phyloP scores from a whole-genome alignment of 2,113 vertebrate genomes.

The Ophiodon elongatus region DNA sequence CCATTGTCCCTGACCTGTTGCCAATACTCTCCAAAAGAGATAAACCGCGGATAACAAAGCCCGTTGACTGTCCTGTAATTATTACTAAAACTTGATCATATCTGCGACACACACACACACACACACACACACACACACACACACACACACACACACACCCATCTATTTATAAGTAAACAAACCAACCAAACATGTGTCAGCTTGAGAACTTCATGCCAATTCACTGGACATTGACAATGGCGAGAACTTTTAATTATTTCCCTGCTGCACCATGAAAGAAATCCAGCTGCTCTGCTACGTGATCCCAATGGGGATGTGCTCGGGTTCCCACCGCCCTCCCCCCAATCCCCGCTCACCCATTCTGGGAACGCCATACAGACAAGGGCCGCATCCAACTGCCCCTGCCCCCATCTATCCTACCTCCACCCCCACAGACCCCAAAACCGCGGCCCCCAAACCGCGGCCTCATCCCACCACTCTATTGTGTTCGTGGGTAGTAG shows the following conservation, averaged over 20 bases:
- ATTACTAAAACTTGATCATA: constrained; percentile 24
- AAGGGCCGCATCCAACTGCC: constrained; percentile 73
- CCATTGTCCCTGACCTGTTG: constrained; percentile 67
- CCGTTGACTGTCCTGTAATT: constrained; percentile 22
- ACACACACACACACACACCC: constrained; percentile 38
- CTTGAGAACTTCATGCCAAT: constrained; percentile 75
- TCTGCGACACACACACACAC: constrained; percentile 12
- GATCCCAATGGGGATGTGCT: constrained; percentile 79
- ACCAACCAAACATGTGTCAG: constrained; percentile 62
- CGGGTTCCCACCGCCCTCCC: constrained; percentile 83
- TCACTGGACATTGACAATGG: constrained; percentile 79
- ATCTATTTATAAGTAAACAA: constrained; percentile 54
- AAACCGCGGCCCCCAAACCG: constrained; percentile 73
- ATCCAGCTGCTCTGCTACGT: constrained; percentile 84
- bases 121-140: constrained; percentile 35
- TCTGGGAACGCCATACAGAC: constrained; percentile 78
- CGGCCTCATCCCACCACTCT: constrained; percentile 80
- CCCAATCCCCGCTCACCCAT: constrained; percentile 68
- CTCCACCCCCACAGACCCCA: constrained; percentile 66
- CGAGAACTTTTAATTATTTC: constrained; percentile 84
- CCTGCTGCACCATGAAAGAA: constrained; percentile 82
- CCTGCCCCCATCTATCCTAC: constrained; percentile 65
- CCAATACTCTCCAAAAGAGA: constrained; percentile 51
- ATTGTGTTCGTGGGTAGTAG: constrained; percentile 84
- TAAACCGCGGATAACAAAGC: constrained; percentile 48